Base-by-base conservation (phyloP, 2,113 vertebrate genomes). In the Corvus moneduloides region DNA sequence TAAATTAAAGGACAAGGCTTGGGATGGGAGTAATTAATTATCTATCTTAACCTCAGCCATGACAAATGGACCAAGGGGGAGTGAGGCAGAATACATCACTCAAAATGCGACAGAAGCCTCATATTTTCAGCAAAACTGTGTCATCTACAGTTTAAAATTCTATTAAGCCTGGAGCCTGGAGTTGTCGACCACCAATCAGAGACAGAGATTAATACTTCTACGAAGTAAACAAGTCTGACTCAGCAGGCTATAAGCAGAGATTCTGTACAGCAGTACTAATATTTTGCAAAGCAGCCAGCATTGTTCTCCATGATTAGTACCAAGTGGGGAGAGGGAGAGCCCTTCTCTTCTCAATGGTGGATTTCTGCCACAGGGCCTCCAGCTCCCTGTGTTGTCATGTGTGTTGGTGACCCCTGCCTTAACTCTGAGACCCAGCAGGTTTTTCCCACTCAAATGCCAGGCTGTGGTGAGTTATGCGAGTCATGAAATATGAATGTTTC, bases 161-260 rank as follows among this genome's bases (percentile, higher is more conserved):
- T 77, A 61, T 90, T 84, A 80, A 88, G 87, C 46, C 74, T 92
- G 73, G 46, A 91, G 95, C 66, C 87, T 86, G 71, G 63, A 93
- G 72, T 17, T 74, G 82, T 48, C 88, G 95, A 93, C 64, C 26
- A 7, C 52, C 24, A 54, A 28, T 89, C 66, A 85, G 71, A 94
- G 89, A 52, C 61, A 89, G 62, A 87, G 64, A 87, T 87, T 87
- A 89, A 69, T 64, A 86, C 26, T 74, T 77, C 32, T 23, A 22
- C 41, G 76, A 56, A 94, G 83, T 90, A 97, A 96, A 96, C 88
- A 94, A 67, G 85, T 84, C 75, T 96, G 94, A 93, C 90, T 93
- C 87, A 92, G 90, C 1, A 3, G 59, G 59, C 75, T 61, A 10
- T 33, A 76, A 76, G 82, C 46, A 76, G 75, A 89, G 81, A 82